Conservation (phyloP, 2,797 vertebrate species). For the Holocentrus rufus region DNA sequence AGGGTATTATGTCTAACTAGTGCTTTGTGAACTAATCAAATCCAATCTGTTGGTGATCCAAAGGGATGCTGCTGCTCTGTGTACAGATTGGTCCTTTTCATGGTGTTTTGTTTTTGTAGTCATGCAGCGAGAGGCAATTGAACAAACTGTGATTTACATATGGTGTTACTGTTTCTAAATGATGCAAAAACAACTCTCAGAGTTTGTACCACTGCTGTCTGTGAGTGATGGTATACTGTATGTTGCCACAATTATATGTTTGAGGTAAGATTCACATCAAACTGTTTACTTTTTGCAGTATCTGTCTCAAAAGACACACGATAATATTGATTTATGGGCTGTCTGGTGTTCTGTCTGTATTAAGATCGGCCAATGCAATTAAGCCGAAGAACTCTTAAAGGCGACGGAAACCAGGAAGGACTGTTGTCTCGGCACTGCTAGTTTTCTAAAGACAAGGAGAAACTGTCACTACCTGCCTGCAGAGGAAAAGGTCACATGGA, state of each 20-base stretch:
- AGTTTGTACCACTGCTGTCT: conserved; percentile 66
- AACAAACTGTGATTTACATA: conserved; percentile 74
- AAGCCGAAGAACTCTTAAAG: conserved; percentile 45
- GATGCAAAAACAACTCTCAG: conserved; percentile 72
- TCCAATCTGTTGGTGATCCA: conserved; percentile 54
- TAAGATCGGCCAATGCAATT: conserved; percentile 44
- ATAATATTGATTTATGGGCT: conserved; percentile 36
- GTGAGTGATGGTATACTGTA: conserved; percentile 49
- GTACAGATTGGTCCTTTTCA: conserved; percentile 38
- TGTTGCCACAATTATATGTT: conserved; percentile 56
- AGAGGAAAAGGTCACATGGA: conserved; percentile 69
- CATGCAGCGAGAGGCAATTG: conserved; percentile 49
- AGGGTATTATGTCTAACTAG: conserved; percentile 72
- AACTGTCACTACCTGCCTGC: conserved; percentile 62
- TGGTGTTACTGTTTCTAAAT: conserved; percentile 68
- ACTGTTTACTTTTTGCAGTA: conserved; percentile 56
- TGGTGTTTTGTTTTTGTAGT: conserved; percentile 43
- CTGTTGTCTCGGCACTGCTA: conserved; percentile 55
- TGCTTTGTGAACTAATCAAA: conserved; percentile 58
- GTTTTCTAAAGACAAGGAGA: conserved; percentile 64
- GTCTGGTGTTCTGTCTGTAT: conserved; percentile 28
- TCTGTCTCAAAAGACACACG: conserved; percentile 39
- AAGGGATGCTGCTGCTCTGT: conserved; percentile 45
- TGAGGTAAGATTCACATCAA: conserved; percentile 38
- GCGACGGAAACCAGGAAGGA: conserved; percentile 33